A percentile compares a stretch with the other conserved stretches of the same genome.
phyloP scores from a whole-genome alignment of 2,797 vertebrate species.

The Aplochiton taeniatus region DNA sequence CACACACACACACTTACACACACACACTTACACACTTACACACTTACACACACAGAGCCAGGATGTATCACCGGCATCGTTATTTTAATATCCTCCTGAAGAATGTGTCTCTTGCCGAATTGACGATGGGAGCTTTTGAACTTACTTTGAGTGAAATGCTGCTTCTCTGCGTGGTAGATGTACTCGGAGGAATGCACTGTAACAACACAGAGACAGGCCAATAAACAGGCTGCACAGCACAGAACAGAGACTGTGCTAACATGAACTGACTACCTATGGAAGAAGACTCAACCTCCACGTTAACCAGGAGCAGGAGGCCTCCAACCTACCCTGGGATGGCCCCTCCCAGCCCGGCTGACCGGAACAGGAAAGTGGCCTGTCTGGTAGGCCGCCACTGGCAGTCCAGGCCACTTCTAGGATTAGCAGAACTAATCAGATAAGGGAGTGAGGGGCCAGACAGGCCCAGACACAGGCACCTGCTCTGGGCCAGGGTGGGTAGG shows the following conservation, averaged over 20 bases:
- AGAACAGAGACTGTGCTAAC: neutral
- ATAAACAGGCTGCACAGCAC: slow-evolving; percentile 33
- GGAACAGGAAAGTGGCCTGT: slow-evolving; percentile 77
- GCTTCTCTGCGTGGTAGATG: slow-evolving; percentile 86
- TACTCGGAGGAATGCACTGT: slow-evolving; percentile 56
- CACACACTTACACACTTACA: slow-evolving; percentile 3
- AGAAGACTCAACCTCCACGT: slow-evolving; percentile 69
- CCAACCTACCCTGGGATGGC: slow-evolving; percentile 54
- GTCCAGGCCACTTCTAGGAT: slow-evolving; percentile 84
- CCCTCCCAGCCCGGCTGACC: slow-evolving; percentile 55
- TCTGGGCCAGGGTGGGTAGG: slow-evolving; percentile 56
- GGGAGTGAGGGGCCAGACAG: slow-evolving; percentile 66
- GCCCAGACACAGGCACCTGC: slow-evolving; percentile 75
- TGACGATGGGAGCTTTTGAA: slow-evolving; percentile 9
- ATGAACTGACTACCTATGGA: neutral
- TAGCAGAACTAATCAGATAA: slow-evolving; percentile 92
- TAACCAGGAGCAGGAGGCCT: slow-evolving; percentile 49
- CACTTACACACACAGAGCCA: slow-evolving; percentile 1
- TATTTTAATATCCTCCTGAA: no score
- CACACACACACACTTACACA: slow-evolving; percentile 2
- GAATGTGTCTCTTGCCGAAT: no score
- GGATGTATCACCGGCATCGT: no score
- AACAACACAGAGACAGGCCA: slow-evolving; percentile 49
- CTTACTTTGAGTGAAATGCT: slow-evolving; percentile 84
- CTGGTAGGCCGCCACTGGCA: slow-evolving; percentile 77